Base-by-base conservation (phyloP, 2,888 invertebrate genomes). In the Ethmia dodecea region DNA sequence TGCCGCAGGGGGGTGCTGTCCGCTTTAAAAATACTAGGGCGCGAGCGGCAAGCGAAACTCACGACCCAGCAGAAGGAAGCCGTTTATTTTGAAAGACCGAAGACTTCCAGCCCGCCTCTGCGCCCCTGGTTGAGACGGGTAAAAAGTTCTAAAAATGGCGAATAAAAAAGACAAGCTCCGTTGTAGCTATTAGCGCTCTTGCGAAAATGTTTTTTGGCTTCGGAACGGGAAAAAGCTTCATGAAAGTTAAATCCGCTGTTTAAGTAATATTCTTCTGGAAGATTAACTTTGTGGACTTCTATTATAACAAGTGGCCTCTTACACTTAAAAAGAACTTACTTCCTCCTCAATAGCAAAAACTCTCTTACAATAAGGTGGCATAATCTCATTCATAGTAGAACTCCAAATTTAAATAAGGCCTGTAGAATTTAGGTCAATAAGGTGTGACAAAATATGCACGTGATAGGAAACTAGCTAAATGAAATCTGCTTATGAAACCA, bases 21-120 rank as follows among this genome's bases (percentile, higher is more conserved):
- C 81, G 84, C 70, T 83, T 83, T 81, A 80, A 84, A 84, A 84
- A 84, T 81, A 80, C 78, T 68, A 66, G 74, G 71, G 70, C 73
- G 70, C 68, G 60, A 69, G 61, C 60, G 37, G 44, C 33, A 57
- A 70, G 40, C 49, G 56, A 70, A 74, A 73, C 76, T 75, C 71
- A 72, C 60, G 61, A 64, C 66, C 62, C 59, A 65, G 70, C 71
- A 67, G 63, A 74, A 76, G 70, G 76, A 76, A 76, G 67, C 73
- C 70, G 76, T 78, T 79, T 79, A 77, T 79, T 77, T 76, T 74
- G 69, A 73, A 73, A 79, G 69, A 69, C 65, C 72, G 59, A 66
- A 67, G 68, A 64, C 64, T 64, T 64, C 55, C 62, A 59, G 59
- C 60, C 55, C 54, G 41, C 37, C 45, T 55, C 59, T 66, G 52